Conservation (phyloP, 2,113 vertebrate species). For the Sciurus niger region DNA sequence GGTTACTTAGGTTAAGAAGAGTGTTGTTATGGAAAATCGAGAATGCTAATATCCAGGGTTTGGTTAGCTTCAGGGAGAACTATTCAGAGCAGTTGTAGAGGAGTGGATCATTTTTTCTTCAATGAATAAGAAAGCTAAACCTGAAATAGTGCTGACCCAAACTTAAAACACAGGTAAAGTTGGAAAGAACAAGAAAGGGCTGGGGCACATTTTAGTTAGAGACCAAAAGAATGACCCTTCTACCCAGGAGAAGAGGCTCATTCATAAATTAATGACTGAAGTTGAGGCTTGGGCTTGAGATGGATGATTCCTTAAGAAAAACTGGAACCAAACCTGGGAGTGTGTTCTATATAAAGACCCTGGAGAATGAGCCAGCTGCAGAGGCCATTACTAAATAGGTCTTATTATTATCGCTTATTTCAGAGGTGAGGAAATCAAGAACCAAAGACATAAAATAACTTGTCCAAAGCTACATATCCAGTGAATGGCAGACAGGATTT, state of each 20-base stretch:
- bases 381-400: background rate
- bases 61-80: background rate
- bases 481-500: background rate
- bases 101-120: background rate
- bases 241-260: background rate
- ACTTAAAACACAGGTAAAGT: background rate
- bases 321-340: background rate
- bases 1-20: background rate
- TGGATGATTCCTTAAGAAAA: background rate
- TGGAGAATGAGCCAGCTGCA: background rate
- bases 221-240: background rate
- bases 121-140: background rate
- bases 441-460: background rate
- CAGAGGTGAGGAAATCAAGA: background rate
- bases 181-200: background rate
- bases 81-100: background rate
- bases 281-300: background rate
- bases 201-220: background rate
- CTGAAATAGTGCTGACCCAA: background rate
- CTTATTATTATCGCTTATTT: background rate
- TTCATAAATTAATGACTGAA: background rate
- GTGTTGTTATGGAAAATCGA: background rate
- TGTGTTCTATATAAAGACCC: background rate
- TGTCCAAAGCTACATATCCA: background rate
- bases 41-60: background rate